These are phyloP conservation scores for Sebastes diploproa DNA, from an alignment of 2,797 vertebrate species.

Conservation along the genomic window DNA sequence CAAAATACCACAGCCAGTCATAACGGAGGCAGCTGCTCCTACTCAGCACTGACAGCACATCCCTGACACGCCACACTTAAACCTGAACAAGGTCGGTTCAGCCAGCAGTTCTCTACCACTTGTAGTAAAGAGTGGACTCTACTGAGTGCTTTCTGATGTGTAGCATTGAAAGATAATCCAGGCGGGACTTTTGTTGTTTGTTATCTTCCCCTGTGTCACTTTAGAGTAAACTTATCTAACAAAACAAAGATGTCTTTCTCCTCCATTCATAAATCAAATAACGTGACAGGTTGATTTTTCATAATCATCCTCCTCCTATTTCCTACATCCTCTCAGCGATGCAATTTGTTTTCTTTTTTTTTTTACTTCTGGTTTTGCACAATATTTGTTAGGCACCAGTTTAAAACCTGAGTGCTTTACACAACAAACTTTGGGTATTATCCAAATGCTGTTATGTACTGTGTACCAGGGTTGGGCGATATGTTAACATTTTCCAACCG, in stretches of 20 bases:
- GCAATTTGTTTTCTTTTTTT: neutral
- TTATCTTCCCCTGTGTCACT: neutral
- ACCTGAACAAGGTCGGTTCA: neutral
- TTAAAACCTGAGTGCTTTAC: neutral
- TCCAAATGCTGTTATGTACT: neutral
- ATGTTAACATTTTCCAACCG: too few species aligned
- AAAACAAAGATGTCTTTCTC: neutral
- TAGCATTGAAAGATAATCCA: neutral
- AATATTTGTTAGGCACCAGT: neutral
- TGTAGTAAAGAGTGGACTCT: neutral
- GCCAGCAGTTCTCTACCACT: neutral
- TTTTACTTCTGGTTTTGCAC: neutral
- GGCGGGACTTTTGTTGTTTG: neutral
- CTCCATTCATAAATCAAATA: neutral
- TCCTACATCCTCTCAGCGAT: neutral
- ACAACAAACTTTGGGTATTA: neutral
- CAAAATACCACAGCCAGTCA: neutral
- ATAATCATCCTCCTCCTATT: neutral
- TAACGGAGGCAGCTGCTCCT: neutral
- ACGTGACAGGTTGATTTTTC: neutral
- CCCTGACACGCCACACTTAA: neutral
- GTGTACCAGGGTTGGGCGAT: neutral
- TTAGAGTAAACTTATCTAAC: neutral
- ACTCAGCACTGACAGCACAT: neutral
- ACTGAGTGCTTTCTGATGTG: neutral